These are phyloP conservation scores for Petrocephalus zakoni DNA, from an alignment of 2,113 vertebrate genomes.

Conservation along the genomic window DNA sequence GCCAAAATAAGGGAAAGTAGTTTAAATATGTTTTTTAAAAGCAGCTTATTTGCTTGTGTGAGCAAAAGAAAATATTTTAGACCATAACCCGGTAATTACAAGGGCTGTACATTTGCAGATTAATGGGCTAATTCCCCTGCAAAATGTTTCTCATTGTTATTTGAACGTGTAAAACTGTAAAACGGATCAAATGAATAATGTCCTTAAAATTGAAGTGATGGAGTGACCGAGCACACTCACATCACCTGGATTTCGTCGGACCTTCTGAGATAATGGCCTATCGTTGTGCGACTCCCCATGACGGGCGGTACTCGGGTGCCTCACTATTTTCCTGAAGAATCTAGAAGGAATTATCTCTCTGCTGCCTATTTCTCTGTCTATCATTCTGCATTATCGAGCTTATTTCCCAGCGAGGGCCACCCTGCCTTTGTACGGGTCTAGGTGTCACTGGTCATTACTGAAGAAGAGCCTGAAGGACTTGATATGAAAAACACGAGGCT, in stretches of 20 bases:
- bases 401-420: not conserved
- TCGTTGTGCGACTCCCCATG: not conserved
- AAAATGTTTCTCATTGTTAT: not conserved
- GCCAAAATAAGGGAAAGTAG: not conserved
- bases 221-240: not conserved
- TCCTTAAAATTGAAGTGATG: not conserved
- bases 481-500: not conserved
- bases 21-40: not conserved
- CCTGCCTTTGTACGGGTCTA: not conserved
- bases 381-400: not conserved
- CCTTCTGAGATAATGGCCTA: not conserved
- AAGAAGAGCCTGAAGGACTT: not conserved
- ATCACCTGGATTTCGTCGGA: not conserved
- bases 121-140: not conserved
- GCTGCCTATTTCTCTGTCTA: not conserved
- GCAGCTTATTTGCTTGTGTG: not conserved
- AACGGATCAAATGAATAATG: not conserved
- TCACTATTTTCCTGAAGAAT: not conserved
- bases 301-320: not conserved
- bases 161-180: not conserved
- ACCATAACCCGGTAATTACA: not conserved
- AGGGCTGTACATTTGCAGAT: not conserved
- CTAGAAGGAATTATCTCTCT: not conserved
- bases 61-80: not conserved
- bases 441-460: constrained; percentile 1